These are phyloP conservation scores for Eretmochelys imbricata DNA, from an alignment of 2,113 vertebrate genomes.

Conservation along the genomic window DNA sequence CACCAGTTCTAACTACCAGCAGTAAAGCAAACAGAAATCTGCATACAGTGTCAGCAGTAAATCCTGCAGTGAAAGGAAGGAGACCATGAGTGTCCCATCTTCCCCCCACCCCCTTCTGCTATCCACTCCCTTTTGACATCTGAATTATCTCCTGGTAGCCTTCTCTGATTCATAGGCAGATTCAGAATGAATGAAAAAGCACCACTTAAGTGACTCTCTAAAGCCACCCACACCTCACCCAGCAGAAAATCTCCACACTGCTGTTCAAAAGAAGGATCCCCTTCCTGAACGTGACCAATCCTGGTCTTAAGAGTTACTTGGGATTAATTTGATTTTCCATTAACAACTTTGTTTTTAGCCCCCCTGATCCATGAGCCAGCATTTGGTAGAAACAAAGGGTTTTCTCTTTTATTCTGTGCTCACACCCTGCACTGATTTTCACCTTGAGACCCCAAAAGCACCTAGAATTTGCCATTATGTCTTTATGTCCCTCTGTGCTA, in stretches of 20 bases:
- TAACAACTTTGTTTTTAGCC: not conserved
- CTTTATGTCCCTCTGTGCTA: not conserved
- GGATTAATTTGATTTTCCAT: not conserved
- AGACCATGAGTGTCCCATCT: not conserved
- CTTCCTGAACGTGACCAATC: not conserved
- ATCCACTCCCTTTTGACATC: not conserved
- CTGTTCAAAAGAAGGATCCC: not conserved
- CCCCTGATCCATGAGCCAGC: rapidly evolving
- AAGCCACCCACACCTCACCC: rapidly evolving
- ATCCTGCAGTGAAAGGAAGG: slow-evolving; percentile 36
- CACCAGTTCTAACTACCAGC: slow-evolving; percentile 63
- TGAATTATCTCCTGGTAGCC: not conserved
- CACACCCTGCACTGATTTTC: not conserved
- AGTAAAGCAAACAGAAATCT: slow-evolving; percentile 71
- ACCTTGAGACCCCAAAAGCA: not conserved
- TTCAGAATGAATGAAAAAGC: not conserved
- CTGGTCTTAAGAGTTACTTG: not conserved
- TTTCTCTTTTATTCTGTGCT: not conserved
- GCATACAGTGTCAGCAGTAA: slow-evolving; percentile 66
- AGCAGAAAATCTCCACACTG: not conserved
- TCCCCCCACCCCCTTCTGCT: not conserved
- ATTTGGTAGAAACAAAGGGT: not conserved
- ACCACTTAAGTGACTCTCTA: not conserved
- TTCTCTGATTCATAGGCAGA: not conserved
- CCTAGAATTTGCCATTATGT: not conserved